Evolutionary conservation across 1,140 invertebrate genomes (phyloP), one percentile per base, ranked within the genome.

Genomic region (Elymnias hypermnestra): DNA sequence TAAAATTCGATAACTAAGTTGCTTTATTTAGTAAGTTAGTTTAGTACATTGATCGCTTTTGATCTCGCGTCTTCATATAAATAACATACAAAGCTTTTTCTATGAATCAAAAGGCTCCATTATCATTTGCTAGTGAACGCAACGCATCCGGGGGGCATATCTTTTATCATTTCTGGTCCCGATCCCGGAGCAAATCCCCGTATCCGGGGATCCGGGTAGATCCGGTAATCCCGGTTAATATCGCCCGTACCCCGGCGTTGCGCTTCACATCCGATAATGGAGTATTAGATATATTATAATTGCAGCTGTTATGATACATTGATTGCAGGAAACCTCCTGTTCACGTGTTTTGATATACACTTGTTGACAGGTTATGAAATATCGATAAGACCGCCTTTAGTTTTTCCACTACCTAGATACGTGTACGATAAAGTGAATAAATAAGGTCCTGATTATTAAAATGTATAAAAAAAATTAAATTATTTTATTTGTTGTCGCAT

Each of bases 211-310:
- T 67, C 60, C 54, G 57, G 62, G 45, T 58, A 66, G 71, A 75
- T 74, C 77, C 76, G 63, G 75, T 82, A 79, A 83, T 79, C 79
- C 77, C 75, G 77, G 75, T 78, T 79, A 82, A 83, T 83, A 79
- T 74, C 75, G 74, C 63, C 53, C 50, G 60, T 59, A 53, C 59
- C 63, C 55, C 61, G 62, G 57, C 50, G 46, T 46, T 54, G 56
- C 57, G 48, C 51, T 58, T 58, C 63, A 67, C 72, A 57, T 63
- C 56, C 72, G 66, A 72, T 75, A 81, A 75, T 78, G 64, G 66
- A 63, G 61, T 58, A 71, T 73, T 75, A 70, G 61, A 72, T 50
- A 78, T 83, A 6, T 21, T 21, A 78, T 77, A 82, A 82, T 82
- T 82, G 77, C 51, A 57, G 29, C 14, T 33, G 14, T 44, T 52